phyloP scores from a whole-genome alignment of 2,113 vertebrate genomes.

The Python bivittatus region DNA sequence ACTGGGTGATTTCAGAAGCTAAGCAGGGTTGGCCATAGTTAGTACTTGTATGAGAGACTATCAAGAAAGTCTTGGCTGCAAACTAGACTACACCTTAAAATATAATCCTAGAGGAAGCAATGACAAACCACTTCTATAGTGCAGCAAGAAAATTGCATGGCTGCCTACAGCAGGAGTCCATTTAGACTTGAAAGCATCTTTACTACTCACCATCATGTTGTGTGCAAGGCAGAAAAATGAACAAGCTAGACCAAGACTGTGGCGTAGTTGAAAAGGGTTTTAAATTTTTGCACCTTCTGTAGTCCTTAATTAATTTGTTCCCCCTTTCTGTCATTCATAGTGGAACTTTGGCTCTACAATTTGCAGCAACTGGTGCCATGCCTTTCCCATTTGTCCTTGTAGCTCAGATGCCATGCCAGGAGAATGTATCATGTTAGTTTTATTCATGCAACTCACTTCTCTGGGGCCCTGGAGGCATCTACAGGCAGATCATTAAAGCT shows the following conservation, averaged over 20 bases:
- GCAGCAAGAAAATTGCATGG: background rate
- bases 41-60: background rate
- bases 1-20: background rate
- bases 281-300: background rate
- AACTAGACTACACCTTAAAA: background rate
- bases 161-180: background rate
- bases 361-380: background rate
- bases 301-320: background rate
- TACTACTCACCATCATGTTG: background rate
- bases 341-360: background rate
- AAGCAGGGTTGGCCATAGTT: background rate
- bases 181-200: background rate
- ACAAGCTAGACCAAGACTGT: background rate
- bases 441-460: conserved; percentile 4
- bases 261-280: background rate
- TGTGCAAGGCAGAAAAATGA: background rate
- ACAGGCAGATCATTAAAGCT: conserved; percentile 29
- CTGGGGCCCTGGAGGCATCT: conserved; percentile 10
- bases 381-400: background rate
- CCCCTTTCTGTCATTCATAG: background rate
- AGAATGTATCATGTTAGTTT: background rate
- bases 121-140: background rate
- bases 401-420: background rate
- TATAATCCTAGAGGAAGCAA: background rate
- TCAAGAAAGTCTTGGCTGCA: background rate